Evolutionary conservation across 1,140 invertebrate species (phyloP), one percentile per base, ranked within the genome.

Genomic region (Megalopta genalis): DNA sequence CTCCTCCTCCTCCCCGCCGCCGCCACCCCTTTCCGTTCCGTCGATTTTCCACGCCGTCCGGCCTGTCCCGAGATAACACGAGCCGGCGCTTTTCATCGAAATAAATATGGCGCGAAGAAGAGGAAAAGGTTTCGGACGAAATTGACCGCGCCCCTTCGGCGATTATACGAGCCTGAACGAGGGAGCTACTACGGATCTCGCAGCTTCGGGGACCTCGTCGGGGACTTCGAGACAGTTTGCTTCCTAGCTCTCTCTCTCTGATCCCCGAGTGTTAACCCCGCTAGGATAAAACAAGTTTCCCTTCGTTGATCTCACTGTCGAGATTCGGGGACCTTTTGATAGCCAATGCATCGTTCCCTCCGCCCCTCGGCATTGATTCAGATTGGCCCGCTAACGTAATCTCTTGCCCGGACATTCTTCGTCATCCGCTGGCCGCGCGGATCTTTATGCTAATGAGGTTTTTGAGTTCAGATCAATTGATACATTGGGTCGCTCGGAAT

Each of bases 51-150:
- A 49, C 39, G 0, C 46, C 16, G 57, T 25, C 42, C 7, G 46
- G 49, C 12, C 39, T 5, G 4, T 21, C 37, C 14, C 9, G 65
- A 14, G 57, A 80, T 80, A n/a, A 77, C 63, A 68, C 54, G 32
- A 32, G 54, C 68, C 68, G 46, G n/a, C 49, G 72, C 73, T 59
- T 70, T 77, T 84, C 73, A 66, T 81, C 78, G 64, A 84, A 77
- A 81, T 85, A 81, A 84, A 85, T 84, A 85, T 52, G 59, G 42
- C 54, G 78, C 64, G 64, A 81, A 66, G 42, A 62, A 73, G 52
- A 60, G 68, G n/a, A n/a, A 73, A 81, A 49, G 77, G 54, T 77
- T 84, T 81, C 77, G 70, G 57, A 59, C 46, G 69, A 74, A 76
- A 85, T 81, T 70, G 68, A 63, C 10, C 64, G 7, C 32, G 32